Conservation (phyloP, 2,113 vertebrate genomes). For the zebrafish (Danio rerio) region GRCz12tu NC_133198.1:9269001-9269500, state of each 20-base stretch:
- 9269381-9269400: not conserved
- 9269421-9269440: not conserved
- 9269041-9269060: no score
- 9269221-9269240: conserved; percentile 95
- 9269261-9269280: conserved; percentile 92
- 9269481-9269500: not conserved
- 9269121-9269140: no score
- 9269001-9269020: no score
- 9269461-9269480: not conserved
- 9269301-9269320: conserved; percentile 87
- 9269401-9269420: conserved; percentile 10
- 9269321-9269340: conserved; percentile 51
- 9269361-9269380: not conserved
- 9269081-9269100: no score
- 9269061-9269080: no score
- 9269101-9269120: no score
- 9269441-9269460: not conserved
- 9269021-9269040: no score
- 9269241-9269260: conserved; percentile 96
- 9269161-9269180: conserved; percentile 58
- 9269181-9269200: conserved; percentile 96
- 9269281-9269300: conserved; percentile 96
- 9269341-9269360: not conserved
- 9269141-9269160: not conserved
- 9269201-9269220: conserved; percentile 91